These are phyloP conservation scores for Scleropages formosus DNA, from an alignment of 2,797 vertebrate species.

Conservation along the genomic window DNA sequence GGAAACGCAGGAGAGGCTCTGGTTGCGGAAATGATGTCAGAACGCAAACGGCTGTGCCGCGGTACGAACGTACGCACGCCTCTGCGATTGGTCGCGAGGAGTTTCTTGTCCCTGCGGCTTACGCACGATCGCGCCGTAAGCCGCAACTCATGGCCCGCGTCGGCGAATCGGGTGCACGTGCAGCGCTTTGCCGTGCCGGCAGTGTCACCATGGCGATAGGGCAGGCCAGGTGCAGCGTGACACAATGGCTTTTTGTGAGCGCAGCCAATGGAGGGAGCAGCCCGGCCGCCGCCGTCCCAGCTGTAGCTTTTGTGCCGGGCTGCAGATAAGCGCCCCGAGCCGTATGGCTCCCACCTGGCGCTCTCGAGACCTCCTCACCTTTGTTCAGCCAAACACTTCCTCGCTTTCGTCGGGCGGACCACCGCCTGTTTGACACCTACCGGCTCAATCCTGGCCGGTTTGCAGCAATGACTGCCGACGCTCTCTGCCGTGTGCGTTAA, in stretches of 20 bases:
- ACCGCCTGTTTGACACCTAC: not conserved
- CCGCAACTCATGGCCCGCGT: constrained; percentile 38
- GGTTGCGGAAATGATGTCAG: not conserved
- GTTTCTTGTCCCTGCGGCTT: constrained; percentile 13
- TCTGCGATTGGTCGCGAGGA: constrained; percentile 13
- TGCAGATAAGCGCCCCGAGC: constrained; percentile 46
- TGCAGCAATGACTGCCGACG: not conserved
- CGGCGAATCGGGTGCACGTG: constrained; percentile 38
- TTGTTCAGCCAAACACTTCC: not conserved
- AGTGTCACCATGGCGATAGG: constrained; percentile 60
- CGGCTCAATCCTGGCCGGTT: not conserved
- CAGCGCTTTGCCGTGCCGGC: constrained; percentile 56
- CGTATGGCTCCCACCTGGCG: constrained; percentile 48
- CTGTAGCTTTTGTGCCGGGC: constrained; percentile 54
- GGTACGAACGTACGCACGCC: constrained; percentile 25
- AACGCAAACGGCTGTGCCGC: constrained; percentile 39
- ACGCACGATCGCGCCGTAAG: not conserved
- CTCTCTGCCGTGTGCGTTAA: not conserved
- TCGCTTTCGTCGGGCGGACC: not conserved
- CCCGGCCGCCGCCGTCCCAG: constrained; percentile 43
- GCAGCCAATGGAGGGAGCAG: constrained; percentile 34
- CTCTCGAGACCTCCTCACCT: constrained; percentile 41
- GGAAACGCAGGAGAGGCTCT: not conserved
- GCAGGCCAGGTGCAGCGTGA: constrained; percentile 50
- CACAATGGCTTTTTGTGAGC: constrained; percentile 48